Conservation (phyloP, 2,797 vertebrate genomes). For the Loriculus beryllinus region DNA sequence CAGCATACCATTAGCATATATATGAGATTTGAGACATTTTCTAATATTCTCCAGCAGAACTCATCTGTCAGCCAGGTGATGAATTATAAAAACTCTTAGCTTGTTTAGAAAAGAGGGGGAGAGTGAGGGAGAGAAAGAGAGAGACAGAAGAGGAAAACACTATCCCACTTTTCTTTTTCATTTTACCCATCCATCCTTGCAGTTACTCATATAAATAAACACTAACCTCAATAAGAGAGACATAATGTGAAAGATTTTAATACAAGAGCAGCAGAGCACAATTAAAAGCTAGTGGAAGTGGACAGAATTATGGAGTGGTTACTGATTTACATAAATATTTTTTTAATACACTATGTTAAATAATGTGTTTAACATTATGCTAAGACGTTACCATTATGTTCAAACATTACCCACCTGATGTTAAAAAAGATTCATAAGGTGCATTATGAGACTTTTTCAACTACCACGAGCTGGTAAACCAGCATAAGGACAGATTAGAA, state of each 20-base stretch:
- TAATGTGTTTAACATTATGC: neutral
- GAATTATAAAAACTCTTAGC: slow-evolving; percentile 98
- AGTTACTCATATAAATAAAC: slow-evolving; percentile 7
- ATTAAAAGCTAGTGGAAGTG: neutral
- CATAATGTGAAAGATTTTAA: neutral
- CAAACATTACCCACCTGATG: neutral
- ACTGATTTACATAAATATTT: neutral
- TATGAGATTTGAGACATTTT: slow-evolving; percentile 99
- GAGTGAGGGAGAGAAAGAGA: slow-evolving; percentile 12
- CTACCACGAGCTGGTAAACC: neutral
- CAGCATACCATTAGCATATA: slow-evolving; percentile 99
- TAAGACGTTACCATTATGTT: neutral
- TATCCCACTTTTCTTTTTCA: slow-evolving; percentile 68
- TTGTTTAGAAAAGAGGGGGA: slow-evolving; percentile 89
- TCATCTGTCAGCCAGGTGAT: slow-evolving; percentile 99
- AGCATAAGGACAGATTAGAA: neutral
- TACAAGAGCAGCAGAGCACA: neutral
- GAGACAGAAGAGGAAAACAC: slow-evolving; percentile 39
- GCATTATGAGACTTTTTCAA: neutral
- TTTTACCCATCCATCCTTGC: slow-evolving; percentile 36
- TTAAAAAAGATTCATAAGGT: neutral
- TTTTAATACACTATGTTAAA: neutral
- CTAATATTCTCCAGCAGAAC: slow-evolving; percentile 99
- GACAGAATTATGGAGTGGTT: neutral
- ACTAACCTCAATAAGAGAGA: neutral